phyloP scores from a whole-genome alignment of 1,140 invertebrate species.

The Leptinotarsa undecemlineata region DNA sequence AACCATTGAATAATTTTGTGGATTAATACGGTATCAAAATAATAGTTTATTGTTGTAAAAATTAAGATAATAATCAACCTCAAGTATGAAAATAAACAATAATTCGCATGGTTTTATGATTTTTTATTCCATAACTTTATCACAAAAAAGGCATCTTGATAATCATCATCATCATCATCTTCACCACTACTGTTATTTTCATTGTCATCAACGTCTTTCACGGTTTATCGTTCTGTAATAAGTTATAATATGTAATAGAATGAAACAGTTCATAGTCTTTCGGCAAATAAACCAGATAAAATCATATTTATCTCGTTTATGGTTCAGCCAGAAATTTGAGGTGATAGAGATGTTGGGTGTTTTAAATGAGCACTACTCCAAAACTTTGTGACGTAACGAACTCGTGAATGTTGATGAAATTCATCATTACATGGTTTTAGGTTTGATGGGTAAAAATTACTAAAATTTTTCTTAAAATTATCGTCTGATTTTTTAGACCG shows the following conservation, averaged over 20 bases:
- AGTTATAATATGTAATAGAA: no score
- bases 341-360: slow-evolving; percentile 14
- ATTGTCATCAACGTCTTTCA: slow-evolving; percentile 5
- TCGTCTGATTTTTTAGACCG: no score
- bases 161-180: slow-evolving; percentile 20
- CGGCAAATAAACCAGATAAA: no score
- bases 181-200: slow-evolving; percentile 27
- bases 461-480: not conserved
- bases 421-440: slow-evolving; percentile 30
- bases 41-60: slow-evolving; percentile 25
- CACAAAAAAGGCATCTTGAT: slow-evolving; percentile 28
- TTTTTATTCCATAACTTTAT: slow-evolving; percentile 26
- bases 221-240: no score
- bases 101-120: slow-evolving; percentile 23
- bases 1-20: no score
- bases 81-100: slow-evolving; percentile 8
- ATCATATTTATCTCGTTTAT: not conserved
- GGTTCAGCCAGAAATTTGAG: not conserved
- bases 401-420: slow-evolving; percentile 24
- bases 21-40: not conserved
- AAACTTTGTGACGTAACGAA: slow-evolving; percentile 30
- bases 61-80: slow-evolving; percentile 7
- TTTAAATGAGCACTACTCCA: slow-evolving; percentile 30
- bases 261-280: no score
- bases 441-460: slow-evolving; percentile 28